Conservation (phyloP, 1,140 invertebrate species). For the Triops longicaudatus region DNA sequence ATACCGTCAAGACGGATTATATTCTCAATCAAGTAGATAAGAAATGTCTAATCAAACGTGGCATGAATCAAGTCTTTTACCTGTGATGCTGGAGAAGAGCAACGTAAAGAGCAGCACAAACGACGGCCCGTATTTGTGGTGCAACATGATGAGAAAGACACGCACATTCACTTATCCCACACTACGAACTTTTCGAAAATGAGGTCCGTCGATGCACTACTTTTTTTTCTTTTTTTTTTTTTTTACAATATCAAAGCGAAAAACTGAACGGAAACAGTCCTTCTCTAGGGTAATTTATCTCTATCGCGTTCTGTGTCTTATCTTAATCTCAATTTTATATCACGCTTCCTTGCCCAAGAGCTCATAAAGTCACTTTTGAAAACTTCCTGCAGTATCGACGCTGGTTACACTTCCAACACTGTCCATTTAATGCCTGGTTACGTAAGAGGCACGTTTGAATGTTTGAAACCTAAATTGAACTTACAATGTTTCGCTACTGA, state of each 20-base stretch:
- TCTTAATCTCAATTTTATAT: not conserved
- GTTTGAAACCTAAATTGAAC: too few species aligned
- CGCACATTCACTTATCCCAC: not conserved
- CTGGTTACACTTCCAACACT: not conserved
- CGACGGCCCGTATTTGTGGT: not conserved
- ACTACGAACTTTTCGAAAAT: not conserved
- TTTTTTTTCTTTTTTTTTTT: not conserved
- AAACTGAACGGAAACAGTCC: not conserved
- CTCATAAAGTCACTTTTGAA: not conserved
- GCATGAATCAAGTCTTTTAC: not conserved
- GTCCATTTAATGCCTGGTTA: not conserved
- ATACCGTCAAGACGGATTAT: not conserved
- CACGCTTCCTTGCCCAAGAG: not conserved
- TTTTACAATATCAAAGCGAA: not conserved
- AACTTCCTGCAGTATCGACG: not conserved
- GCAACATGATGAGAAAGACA: slow-evolving; percentile 12
- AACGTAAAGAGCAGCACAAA: not conserved
- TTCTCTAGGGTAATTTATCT: not conserved
- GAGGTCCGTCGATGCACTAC: not conserved
- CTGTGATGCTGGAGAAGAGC: not conserved
- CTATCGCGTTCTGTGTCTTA: not conserved
- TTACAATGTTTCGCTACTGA: not conserved
- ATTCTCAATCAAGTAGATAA: not conserved
- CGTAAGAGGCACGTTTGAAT: too few species aligned
- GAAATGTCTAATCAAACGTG: not conserved